These are phyloP conservation scores for Epirrhoe alternata DNA, from an alignment of 2,888 invertebrate genomes.

Conservation along the genomic window DNA sequence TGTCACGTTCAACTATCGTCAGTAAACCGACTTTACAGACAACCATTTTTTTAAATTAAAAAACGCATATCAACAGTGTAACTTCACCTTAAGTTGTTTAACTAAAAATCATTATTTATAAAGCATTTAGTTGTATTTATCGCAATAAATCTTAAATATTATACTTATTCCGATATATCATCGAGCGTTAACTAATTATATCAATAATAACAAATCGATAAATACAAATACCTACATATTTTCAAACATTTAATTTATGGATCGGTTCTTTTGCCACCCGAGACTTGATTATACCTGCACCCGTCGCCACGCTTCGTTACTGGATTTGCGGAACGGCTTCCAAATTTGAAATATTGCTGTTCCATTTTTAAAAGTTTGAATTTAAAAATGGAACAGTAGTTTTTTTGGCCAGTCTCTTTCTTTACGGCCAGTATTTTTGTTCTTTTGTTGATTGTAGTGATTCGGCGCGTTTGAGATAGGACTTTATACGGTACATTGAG, in stretches of 20 bases:
- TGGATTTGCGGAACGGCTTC: conserved; percentile 71
- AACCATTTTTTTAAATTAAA: no score
- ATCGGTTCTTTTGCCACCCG: conserved; percentile 55
- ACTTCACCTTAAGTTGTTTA: conserved; percentile 1
- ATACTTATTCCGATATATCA: conserved; percentile 25
- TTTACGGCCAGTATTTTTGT: conserved; percentile 1
- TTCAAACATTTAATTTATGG: conserved; percentile 37
- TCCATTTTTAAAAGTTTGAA: conserved; percentile 42
- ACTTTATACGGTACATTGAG: conserved; percentile 19
- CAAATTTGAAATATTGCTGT: conserved; percentile 74
- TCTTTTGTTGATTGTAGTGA: conserved; percentile 11
- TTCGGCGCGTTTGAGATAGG: conserved; percentile 27
- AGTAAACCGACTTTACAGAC: no score
- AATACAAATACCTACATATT: conserved; percentile 23
- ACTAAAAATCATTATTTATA: conserved; percentile 2
- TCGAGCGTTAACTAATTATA: conserved; percentile 36
- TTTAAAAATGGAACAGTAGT: conserved; percentile 12
- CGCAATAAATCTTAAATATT: conserved; percentile 18
- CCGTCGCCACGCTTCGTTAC: conserved; percentile 73
- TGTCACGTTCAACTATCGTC: no score
- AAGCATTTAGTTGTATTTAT: background rate
- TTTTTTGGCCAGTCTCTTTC: conserved; percentile 23
- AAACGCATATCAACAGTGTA: background rate
- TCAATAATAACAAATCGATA: conserved; percentile 30
- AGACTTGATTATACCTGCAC: conserved; percentile 50